A percentile compares a stretch with the other conserved stretches of the same genome.
Conservation (phyloP, 2,888 invertebrate genomes). For the Lepetodrilus schrolli region DNA sequence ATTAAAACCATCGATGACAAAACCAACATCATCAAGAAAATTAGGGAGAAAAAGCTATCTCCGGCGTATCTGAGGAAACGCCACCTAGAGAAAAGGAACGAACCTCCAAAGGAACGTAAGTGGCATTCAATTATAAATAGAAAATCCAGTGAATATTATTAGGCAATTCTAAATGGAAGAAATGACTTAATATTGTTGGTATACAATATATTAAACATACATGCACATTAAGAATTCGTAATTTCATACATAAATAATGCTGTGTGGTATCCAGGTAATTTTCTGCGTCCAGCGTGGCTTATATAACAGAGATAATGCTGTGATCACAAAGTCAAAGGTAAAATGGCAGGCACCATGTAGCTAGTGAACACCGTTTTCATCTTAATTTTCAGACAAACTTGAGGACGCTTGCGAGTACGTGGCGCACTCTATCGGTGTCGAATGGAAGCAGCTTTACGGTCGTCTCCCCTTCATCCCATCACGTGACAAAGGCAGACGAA, state of each 20-base stretch:
- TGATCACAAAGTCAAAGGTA: no score
- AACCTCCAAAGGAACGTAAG: slow-evolving; percentile 46
- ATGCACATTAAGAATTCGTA: no score
- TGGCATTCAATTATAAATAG: not conserved
- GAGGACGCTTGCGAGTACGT: slow-evolving; percentile 63
- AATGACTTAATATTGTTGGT: no score
- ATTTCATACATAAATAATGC: no score
- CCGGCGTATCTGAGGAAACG: slow-evolving; percentile 61
- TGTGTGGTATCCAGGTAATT: no score
- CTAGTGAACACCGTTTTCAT: not conserved
- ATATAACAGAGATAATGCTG: no score
- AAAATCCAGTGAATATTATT: not conserved
- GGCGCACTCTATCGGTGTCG: slow-evolving; percentile 59
- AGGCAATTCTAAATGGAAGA: not conserved
- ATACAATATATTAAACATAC: no score
- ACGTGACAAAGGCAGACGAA: slow-evolving; percentile 53
- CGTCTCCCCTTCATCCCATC: slow-evolving; percentile 64
- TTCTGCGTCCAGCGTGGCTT: no score
- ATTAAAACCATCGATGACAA: slow-evolving; percentile 53
- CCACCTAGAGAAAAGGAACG: slow-evolving; percentile 47
- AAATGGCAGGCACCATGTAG: no score
- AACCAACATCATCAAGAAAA: slow-evolving; percentile 55
- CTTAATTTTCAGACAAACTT: slow-evolving; percentile 50
- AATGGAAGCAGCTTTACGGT: slow-evolving; percentile 66
- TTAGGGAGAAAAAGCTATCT: slow-evolving; percentile 61